These are phyloP conservation scores for Harpalus rubripes DNA, from an alignment of 2,888 invertebrate genomes.

Conservation along the genomic window DNA sequence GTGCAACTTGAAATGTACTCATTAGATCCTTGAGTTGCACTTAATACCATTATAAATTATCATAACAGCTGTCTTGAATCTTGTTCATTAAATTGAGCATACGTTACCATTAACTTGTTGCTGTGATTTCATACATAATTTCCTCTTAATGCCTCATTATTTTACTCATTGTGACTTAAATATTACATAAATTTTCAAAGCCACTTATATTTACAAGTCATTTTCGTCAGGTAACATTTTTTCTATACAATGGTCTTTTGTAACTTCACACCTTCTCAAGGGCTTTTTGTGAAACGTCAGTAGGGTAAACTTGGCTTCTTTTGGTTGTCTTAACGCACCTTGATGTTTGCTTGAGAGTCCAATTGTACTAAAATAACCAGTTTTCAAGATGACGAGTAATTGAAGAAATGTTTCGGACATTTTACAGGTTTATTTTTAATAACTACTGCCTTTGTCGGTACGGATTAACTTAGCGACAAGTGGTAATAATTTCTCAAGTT, in stretches of 20 bases:
- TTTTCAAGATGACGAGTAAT: neutral
- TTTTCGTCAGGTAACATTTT: slow-evolving; percentile 21
- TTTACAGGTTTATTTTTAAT: neutral
- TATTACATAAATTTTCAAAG: slow-evolving; percentile 1
- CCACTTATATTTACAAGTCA: slow-evolving; percentile 9
- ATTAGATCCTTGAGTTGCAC: slow-evolving; percentile 19
- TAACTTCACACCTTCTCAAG: slow-evolving; percentile 32
- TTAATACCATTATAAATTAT: slow-evolving; percentile 50
- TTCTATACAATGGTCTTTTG: slow-evolving; percentile 14
- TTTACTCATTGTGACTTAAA: slow-evolving; percentile 24
- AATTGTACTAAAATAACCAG: neutral
- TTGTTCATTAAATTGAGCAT: slow-evolving; percentile 23
- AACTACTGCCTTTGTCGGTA: slow-evolving; percentile 26
- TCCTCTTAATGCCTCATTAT: slow-evolving; percentile 41
- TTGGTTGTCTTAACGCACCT: neutral
- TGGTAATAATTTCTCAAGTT: slow-evolving; percentile 26
- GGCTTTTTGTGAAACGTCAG: slow-evolving; percentile 18
- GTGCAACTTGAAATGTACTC: neutral
- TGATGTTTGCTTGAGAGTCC: neutral
- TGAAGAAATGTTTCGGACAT: neutral
- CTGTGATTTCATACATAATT: slow-evolving; percentile 47
- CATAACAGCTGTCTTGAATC: slow-evolving; percentile 29
- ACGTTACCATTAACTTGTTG: slow-evolving; percentile 44
- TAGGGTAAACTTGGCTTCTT: neutral
- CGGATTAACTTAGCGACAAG: slow-evolving; percentile 41